Evolutionary conservation across 1,140 invertebrate species (phyloP), one percentile per base, ranked within the genome.

Genomic region (Drosophila littoralis): DNA sequence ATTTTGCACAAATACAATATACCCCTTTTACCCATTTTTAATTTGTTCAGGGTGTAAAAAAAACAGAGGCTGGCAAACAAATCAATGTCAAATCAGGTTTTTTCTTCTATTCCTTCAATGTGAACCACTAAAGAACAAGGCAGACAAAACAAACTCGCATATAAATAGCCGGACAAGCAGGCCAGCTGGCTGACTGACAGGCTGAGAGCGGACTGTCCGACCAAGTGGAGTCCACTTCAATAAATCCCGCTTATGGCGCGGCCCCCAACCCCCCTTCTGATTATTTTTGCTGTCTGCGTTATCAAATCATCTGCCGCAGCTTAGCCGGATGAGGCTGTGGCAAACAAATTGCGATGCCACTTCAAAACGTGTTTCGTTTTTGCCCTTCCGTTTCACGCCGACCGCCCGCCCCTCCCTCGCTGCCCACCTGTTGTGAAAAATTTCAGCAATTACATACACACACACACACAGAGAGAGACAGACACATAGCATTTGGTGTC

Each of bases 361-460:
- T 81, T 71, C 55, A 74, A 63, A 58, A 43, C 45, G 43, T 72
- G 54, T 71, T 70, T 58, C 9, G 32, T 46, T 46, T 46, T 36
- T 58, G 28, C 32, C 2, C 5, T 12, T 28, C 22, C 22, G 4
- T 22, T 22, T 3, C 22, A 22, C 22, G 22, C 17, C 17, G 1
- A 0, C 1, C 17, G 2, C 22, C 22, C 22, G 4, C 67, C 58
- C 58, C 32, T n/a, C n/a, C 42, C 59, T 22, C 17, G 8, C 22
- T 22, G 40, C 43, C 64, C 77, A 80, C 81, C 70, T 72, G 77
- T 70, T 72, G 66, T 84, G 80, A 89, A 78, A 84, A 88, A 89
- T 88, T 70, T 88, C 72, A 70, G 73, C 80, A 72, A 89, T 88
- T 59, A 59, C 55, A 59, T 13, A 59, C 5, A 58, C 7, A 28